These are phyloP conservation scores for Micrasema minimum DNA, from an alignment of 1,140 invertebrate genomes.

Conservation along the genomic window DNA sequence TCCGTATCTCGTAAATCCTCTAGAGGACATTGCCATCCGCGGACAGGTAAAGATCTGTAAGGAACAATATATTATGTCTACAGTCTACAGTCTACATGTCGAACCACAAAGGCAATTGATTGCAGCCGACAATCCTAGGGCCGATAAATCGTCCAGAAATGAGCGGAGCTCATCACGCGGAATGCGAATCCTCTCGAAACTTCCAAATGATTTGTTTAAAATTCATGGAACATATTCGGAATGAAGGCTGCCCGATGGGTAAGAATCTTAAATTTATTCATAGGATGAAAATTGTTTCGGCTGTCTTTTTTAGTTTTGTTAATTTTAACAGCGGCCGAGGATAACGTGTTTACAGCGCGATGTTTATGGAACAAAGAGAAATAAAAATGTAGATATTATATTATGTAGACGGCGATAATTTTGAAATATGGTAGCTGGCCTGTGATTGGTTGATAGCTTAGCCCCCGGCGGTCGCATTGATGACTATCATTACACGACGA, in stretches of 20 bases:
- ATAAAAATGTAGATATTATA: slow-evolving; percentile 34
- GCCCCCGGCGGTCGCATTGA: slow-evolving; percentile 52
- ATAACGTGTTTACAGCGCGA: slow-evolving; percentile 50
- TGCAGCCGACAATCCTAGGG: slow-evolving; percentile 13
- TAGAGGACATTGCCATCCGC: too few relatives aligned
- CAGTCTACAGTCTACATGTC: too few relatives aligned
- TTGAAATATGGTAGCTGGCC: slow-evolving; percentile 53
- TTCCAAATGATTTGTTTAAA: slow-evolving; percentile 39
- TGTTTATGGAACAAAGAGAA: slow-evolving; percentile 52
- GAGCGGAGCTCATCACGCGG: slow-evolving; percentile 14
- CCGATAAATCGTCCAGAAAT: slow-evolving; percentile 14
- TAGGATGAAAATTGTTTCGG: slow-evolving; percentile 53
- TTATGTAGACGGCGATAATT: slow-evolving; percentile 50
- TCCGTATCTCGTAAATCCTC: too few relatives aligned
- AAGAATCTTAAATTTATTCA: slow-evolving; percentile 53
- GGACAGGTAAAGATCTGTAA: too few relatives aligned
- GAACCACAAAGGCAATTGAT: too few relatives aligned
- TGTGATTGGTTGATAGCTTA: slow-evolving; percentile 53
- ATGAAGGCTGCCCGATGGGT: slow-evolving; percentile 35
- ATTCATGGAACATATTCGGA: slow-evolving; percentile 39
- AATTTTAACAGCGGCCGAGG: slow-evolving; percentile 31
- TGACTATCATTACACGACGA: slow-evolving; percentile 53
- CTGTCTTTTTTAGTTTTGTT: slow-evolving; percentile 46
- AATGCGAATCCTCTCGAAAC: slow-evolving; percentile 30
- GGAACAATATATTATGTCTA: not conserved